Conservation (phyloP, 2,888 invertebrate species). For the Andricus curvator region DNA sequence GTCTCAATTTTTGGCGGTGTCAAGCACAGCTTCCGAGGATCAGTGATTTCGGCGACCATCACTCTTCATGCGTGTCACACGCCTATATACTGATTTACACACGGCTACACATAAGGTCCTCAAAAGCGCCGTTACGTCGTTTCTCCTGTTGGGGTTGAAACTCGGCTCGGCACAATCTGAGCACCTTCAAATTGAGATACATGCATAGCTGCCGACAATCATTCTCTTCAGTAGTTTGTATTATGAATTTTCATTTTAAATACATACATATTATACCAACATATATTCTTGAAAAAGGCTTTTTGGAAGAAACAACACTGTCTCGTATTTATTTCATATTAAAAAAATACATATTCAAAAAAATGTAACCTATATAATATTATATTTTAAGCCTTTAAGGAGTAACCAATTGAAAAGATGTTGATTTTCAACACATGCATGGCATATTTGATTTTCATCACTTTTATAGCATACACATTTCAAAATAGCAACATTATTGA, state of each 20-base stretch:
- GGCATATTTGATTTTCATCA: too few relatives aligned
- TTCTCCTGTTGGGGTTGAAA: background rate
- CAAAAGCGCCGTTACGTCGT: slow-evolving; percentile 36
- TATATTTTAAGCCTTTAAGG: too few relatives aligned
- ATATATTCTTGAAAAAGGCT: too few relatives aligned
- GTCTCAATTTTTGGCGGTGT: slow-evolving; percentile 56
- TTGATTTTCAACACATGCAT: too few relatives aligned
- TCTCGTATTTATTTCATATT: too few relatives aligned
- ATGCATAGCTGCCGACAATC: background rate
- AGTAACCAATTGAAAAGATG: too few relatives aligned
- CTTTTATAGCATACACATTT: too few relatives aligned
- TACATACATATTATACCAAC: background rate
- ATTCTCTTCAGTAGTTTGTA: background rate
- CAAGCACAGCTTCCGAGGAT: slow-evolving; percentile 16
- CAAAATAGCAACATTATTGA: too few relatives aligned
- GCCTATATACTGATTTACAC: slow-evolving; percentile 34
- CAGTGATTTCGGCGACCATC: slow-evolving; percentile 25
- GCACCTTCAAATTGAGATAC: slow-evolving; percentile 35
- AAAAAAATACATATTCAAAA: too few relatives aligned
- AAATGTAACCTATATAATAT: too few relatives aligned
- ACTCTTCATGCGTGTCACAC: slow-evolving; percentile 34
- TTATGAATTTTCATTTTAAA: background rate
- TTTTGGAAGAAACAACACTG: too few relatives aligned
- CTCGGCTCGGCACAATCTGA: background rate
- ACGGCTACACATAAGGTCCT: slow-evolving; percentile 8